Evolutionary conservation across 2,113 vertebrate species (phyloP).

Genomic region (Vulpes lagopus): DNA sequence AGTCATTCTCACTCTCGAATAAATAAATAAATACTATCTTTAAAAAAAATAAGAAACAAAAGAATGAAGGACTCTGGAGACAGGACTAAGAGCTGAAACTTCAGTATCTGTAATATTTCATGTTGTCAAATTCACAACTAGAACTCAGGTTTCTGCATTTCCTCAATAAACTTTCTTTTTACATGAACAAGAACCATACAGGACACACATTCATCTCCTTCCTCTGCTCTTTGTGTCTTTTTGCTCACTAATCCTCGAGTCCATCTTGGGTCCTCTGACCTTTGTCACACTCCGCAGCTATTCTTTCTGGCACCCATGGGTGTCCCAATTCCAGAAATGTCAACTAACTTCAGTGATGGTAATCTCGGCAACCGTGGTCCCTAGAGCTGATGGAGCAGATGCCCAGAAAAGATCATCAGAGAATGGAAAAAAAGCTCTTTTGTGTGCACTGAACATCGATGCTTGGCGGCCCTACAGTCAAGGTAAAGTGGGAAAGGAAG

Average conservation of each 20-base stretch:
- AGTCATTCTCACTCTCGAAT: no score
- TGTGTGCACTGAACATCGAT: not conserved
- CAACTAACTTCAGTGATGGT: not conserved
- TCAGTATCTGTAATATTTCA: not conserved
- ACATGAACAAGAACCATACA: not conserved
- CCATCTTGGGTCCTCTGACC: not conserved
- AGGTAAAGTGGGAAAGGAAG: not conserved
- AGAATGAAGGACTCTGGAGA: not conserved
- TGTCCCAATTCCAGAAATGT: not conserved
- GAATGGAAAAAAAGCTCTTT: not conserved
- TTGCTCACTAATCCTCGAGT: not conserved
- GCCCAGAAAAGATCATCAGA: not conserved
- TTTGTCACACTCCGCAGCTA: not conserved
- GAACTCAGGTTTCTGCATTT: not conserved
- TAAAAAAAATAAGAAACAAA: not conserved
- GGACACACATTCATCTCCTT: not conserved
- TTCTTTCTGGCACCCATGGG: not conserved
- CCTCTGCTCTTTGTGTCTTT: not conserved
- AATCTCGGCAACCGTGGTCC: not conserved
- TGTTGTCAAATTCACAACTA: not conserved
- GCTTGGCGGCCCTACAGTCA: not conserved
- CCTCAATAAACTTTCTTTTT: not conserved
- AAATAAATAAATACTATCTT: no score
- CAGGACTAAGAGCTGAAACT: not conserved
- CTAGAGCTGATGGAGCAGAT: not conserved